Evolutionary conservation across 2,797 vertebrate species (phyloP).

Genomic region (Buceros bicornis): DNA sequence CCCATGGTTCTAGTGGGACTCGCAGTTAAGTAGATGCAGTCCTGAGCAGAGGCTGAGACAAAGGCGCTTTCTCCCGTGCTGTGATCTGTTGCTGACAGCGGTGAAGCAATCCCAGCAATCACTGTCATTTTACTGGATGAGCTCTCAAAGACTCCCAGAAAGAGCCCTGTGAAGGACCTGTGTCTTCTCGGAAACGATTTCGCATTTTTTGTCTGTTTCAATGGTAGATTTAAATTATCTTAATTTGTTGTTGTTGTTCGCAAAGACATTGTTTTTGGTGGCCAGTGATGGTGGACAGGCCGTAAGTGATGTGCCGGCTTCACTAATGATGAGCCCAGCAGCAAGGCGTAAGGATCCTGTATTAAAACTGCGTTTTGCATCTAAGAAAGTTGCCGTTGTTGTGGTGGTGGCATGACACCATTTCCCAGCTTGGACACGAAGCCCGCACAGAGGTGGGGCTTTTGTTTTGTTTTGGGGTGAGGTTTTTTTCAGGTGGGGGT

Average conservation of each 20-base stretch:
- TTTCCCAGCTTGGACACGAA: not conserved
- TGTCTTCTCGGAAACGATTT: not conserved
- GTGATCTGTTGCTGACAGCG: not conserved
- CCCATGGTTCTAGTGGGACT: not conserved
- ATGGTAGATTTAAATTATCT: not conserved
- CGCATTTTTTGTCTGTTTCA: not conserved
- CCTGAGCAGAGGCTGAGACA: not conserved
- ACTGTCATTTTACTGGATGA: not conserved
- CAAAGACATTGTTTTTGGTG: not conserved
- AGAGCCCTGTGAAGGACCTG: not conserved
- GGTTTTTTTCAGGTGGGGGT: not conserved
- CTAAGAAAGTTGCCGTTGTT: not conserved
- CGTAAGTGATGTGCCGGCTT: rapidly evolving
- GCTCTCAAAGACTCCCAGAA: not conserved
- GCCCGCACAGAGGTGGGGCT: rapidly evolving
- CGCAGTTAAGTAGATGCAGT: not conserved
- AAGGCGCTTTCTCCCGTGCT: not conserved
- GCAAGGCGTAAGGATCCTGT: not conserved
- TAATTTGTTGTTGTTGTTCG: rapidly evolving
- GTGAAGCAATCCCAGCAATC: not conserved
- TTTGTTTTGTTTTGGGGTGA: not conserved
- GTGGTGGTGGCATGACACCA: not conserved
- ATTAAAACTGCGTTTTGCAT: not conserved
- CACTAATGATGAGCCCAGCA: not conserved
- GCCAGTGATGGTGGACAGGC: not conserved